Evolutionary conservation across 2,113 vertebrate species (phyloP), one percentile per base, ranked within the genome.

Genomic region (Rousettus leschenaultii): DNA sequence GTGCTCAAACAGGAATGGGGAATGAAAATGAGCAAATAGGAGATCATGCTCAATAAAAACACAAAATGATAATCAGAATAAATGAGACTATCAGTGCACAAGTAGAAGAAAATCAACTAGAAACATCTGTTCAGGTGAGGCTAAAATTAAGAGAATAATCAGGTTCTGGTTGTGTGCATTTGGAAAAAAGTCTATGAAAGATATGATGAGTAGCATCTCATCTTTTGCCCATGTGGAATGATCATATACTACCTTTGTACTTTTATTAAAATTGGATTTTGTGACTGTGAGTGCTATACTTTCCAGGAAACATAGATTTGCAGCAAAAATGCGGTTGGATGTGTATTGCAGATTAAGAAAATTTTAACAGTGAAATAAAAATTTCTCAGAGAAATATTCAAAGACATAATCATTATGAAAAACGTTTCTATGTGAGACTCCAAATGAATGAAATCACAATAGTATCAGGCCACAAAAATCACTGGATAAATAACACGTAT

Each of bases 111-210:
- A 97, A 93, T 95, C 97, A 96, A 19, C 87, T 91, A 7, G 45
- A 83, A 97, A 98, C 92, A 97, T 86, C 97, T 98, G 97, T 97
- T 98, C 93, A 97, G 96, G 97, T 98, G 97, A 98, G 96, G 94
- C 88, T 98, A 95, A 97, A 95, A 84, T 96, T 97, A 96, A 97
- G 90, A 92, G 95, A 71, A 71, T 97, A 96, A 0, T 93, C 94
- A 97, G 95, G 40, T 80, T 97, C 82, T 97, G 84, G 92, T 97
- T n/a, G 94, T 96, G 89, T 95, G 89, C 93, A 89, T 98, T 98
- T 96, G 93, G 82, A 97, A 97, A 96, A 96, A 97, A 89, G 93
- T 93, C 85, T 91, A 53, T 71, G 12, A 91, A 97, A 93, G 45
- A 59, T 74, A 82, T 95, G 66, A 97, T 88, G 97, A 95, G 77